These are phyloP conservation scores for Rhaphigaster nebulosa DNA, from an alignment of 2,888 invertebrate genomes.

Conservation along the genomic window DNA sequence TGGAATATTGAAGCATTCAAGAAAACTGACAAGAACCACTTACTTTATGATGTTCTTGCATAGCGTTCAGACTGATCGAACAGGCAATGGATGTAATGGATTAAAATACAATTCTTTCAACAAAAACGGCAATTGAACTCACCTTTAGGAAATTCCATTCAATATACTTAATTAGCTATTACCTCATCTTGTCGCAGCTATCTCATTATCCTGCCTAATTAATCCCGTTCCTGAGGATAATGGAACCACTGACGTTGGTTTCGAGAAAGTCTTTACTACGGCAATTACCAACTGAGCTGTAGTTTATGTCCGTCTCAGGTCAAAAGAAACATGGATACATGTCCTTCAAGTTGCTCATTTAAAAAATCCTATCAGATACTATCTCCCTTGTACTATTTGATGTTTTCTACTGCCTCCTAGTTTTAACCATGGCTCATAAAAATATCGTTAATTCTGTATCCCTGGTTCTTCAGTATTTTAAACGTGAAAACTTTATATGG, in stretches of 20 bases:
- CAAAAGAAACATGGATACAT: not conserved
- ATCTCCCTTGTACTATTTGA: not conserved
- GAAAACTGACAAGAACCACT: not conserved
- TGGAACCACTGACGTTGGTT: not conserved
- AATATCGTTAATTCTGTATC: too few relatives aligned
- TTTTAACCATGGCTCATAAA: too few relatives aligned
- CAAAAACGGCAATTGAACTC: not conserved
- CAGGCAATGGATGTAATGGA: not conserved
- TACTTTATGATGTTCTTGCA: not conserved
- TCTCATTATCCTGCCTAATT: not conserved
- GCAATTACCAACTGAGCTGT: not conserved
- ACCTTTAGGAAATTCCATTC: not conserved
- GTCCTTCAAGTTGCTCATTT: not conserved
- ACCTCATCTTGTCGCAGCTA: not conserved
- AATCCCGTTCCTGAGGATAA: not conserved
- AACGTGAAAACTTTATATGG: not conserved
- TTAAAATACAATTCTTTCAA: not conserved
- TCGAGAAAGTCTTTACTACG: not conserved
- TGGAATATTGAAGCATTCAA: too few relatives aligned
- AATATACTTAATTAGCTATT: not conserved
- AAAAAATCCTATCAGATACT: too few relatives aligned
- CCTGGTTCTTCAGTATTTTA: too few relatives aligned
- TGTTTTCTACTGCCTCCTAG: not conserved
- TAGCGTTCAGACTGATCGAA: not conserved
- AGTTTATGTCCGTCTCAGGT: not conserved